Conservation (phyloP, 2,888 invertebrate species). For the Lysandra bellargus region DNA sequence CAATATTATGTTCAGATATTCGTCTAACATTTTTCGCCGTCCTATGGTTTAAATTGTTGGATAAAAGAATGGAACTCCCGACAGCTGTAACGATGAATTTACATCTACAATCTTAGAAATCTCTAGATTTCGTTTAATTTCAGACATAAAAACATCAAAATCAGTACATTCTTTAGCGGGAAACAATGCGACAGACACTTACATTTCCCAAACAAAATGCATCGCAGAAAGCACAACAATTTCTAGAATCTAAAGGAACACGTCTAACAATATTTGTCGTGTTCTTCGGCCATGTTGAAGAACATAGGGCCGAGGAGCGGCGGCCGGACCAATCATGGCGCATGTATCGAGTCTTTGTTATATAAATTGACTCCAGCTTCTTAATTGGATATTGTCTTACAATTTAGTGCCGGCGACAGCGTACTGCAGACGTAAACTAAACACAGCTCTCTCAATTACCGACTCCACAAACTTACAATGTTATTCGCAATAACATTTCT, state of each 20-base stretch:
- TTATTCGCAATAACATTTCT: conserved; percentile 14
- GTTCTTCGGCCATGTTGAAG: conserved; percentile 53
- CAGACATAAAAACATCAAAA: background rate
- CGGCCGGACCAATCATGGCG: conserved; percentile 61
- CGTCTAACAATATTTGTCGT: background rate
- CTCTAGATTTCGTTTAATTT: background rate
- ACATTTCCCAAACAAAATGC: too few species aligned
- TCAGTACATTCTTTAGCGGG: background rate
- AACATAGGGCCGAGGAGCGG: conserved; percentile 60
- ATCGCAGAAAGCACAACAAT: background rate
- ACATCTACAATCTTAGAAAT: background rate
- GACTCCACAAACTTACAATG: conserved; percentile 18
- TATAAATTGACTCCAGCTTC: conserved; percentile 64
- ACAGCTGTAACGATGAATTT: too few species aligned
- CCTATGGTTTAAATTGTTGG: too few species aligned
- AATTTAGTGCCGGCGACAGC: conserved; percentile 37
- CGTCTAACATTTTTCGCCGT: too few species aligned
- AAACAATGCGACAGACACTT: too few species aligned
- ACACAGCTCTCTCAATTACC: conserved; percentile 21
- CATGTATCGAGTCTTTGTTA: conserved; percentile 61
- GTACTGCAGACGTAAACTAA: conserved; percentile 22
- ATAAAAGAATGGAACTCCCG: too few species aligned
- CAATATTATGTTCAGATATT: too few species aligned
- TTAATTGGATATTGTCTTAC: conserved; percentile 48
- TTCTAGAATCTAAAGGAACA: background rate